Conservation (phyloP, 2,113 vertebrate genomes). For the Malurus cyaneus region DNA sequence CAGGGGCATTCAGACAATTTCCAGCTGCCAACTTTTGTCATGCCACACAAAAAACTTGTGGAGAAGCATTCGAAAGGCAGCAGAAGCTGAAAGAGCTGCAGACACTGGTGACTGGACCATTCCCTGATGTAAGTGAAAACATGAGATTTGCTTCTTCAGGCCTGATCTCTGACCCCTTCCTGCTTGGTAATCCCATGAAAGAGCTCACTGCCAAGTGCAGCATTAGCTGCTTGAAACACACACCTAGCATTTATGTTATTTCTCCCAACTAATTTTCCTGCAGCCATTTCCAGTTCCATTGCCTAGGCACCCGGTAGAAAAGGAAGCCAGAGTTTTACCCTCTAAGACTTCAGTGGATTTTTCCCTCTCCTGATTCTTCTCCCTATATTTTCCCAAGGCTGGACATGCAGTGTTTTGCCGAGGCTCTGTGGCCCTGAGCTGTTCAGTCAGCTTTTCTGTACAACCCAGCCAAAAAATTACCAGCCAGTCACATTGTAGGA, state of each 20-base stretch:
- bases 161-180: not conserved
- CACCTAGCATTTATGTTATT: not conserved
- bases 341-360: not conserved
- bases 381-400: not conserved
- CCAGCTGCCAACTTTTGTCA: not conserved
- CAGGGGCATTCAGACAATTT: not conserved
- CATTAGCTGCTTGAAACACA: not conserved
- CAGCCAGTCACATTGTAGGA: not conserved
- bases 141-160: not conserved
- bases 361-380: not conserved
- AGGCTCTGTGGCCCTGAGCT: not conserved
- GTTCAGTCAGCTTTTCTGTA: not conserved
- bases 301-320: not conserved
- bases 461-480: not conserved
- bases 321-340: not conserved
- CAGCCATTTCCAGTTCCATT: not conserved
- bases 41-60: not conserved
- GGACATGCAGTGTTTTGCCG: not conserved
- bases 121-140: not conserved
- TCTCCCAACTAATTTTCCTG: not conserved
- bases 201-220: not conserved
- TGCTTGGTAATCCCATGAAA: not conserved
- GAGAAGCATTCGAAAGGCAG: not conserved
- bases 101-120: not conserved
- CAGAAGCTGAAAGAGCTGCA: not conserved